Conservation (phyloP, 53 echinoderm and acorn worm genomes). For the Echinometra lucunter region DNA sequence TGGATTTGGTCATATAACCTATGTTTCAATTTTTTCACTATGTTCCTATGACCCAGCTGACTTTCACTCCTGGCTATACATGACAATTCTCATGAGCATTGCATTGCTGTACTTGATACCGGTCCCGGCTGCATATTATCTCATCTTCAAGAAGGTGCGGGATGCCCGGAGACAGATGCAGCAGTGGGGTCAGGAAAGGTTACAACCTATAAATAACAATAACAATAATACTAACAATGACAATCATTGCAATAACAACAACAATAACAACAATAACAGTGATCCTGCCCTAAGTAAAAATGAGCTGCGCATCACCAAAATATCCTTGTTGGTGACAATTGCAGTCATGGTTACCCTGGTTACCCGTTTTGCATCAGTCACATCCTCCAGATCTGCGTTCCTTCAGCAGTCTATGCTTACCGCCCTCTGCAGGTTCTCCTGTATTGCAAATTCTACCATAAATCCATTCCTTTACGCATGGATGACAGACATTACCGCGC, state of each 20-base stretch:
- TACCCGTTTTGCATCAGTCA: slow-evolving; percentile 71
- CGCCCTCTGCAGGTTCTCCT: slow-evolving; percentile 74
- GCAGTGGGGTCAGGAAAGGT: slow-evolving; percentile 15
- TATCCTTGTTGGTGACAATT: slow-evolving; percentile 76
- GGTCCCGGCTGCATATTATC: slow-evolving; percentile 18
- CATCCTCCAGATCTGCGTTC: slow-evolving; percentile 20
- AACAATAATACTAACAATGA: too few species aligned
- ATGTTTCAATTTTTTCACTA: background rate
- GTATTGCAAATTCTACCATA: slow-evolving; percentile 79
- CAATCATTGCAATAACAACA: background rate
- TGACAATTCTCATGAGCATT: background rate
- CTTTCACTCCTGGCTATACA: slow-evolving; percentile 52
- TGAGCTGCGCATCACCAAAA: slow-evolving; percentile 80
- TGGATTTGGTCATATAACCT: slow-evolving; percentile 41
- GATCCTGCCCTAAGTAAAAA: slow-evolving; percentile 63
- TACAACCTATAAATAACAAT: background rate
- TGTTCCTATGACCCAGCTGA: slow-evolving; percentile 28
- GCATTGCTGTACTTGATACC: slow-evolving; percentile 26
- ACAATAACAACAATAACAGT: too few species aligned
- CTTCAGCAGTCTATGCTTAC: slow-evolving; percentile 42
- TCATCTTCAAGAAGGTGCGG: background rate
- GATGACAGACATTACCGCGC: slow-evolving; percentile 74
- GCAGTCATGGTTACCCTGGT: slow-evolving; percentile 77
- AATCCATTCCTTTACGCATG: slow-evolving; percentile 89
- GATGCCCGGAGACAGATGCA: slow-evolving; percentile 1